These are phyloP conservation scores for Carcharodon carcharias DNA, from an alignment of 2,797 vertebrate genomes.

Conservation along the genomic window DNA sequence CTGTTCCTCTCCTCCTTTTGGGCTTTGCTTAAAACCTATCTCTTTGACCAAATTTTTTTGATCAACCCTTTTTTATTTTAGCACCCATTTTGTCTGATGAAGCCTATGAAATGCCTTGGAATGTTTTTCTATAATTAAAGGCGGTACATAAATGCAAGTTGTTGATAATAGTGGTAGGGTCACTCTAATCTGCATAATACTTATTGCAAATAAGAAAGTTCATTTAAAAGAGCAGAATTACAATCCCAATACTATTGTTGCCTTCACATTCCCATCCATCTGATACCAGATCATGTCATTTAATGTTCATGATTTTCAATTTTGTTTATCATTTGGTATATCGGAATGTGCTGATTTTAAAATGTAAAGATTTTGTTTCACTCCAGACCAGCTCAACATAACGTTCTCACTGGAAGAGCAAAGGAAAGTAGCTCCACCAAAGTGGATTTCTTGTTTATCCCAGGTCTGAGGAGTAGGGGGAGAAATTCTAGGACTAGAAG, in stretches of 20 bases:
- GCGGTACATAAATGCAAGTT: neutral
- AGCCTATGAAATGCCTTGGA: neutral
- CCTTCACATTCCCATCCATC: neutral
- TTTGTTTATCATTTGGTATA: neutral
- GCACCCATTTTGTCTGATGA: neutral
- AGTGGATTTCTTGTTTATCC: neutral
- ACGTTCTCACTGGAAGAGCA: neutral
- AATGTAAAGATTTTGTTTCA: neutral
- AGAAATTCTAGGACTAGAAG: neutral
- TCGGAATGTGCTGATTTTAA: neutral
- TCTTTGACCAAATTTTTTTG: neutral
- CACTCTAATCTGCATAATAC: neutral
- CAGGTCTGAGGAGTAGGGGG: neutral
- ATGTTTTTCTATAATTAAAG: neutral
- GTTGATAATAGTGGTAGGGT: neutral
- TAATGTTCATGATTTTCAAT: neutral
- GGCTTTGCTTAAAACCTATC: neutral
- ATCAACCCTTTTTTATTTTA: neutral
- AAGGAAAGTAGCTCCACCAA: neutral
- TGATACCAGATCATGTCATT: neutral
- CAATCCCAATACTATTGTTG: neutral
- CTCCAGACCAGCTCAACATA: neutral
- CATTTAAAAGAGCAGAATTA: neutral
- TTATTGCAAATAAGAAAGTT: neutral
- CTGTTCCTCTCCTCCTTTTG: neutral